Conservation (phyloP, 2,113 vertebrate genomes). For the Pedetes capensis region DNA sequence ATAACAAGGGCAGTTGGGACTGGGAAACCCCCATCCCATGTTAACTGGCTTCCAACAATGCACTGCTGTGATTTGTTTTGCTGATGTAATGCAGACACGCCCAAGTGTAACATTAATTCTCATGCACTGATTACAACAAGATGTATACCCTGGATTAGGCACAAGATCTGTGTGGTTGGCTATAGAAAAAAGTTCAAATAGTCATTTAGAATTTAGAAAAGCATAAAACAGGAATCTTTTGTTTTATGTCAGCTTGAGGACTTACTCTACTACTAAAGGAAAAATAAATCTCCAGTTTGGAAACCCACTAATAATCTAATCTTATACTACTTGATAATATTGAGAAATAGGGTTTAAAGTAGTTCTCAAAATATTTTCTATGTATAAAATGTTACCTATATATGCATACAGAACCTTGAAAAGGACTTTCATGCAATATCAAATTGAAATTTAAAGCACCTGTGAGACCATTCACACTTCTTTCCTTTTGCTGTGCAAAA, state of each 20-base stretch:
- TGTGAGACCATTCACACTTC: slow-evolving; percentile 17
- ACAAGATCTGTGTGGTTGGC: slow-evolving; percentile 85
- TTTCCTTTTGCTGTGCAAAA: slow-evolving; percentile 17
- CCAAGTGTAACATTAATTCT: slow-evolving; percentile 78
- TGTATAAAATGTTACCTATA: slow-evolving; percentile 4
- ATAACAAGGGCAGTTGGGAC: background rate
- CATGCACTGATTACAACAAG: slow-evolving; percentile 85
- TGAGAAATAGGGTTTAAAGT: slow-evolving; percentile 71
- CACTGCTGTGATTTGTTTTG: slow-evolving; percentile 89
- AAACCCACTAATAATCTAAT: background rate
- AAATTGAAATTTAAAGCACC: slow-evolving; percentile 18
- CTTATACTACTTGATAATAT: slow-evolving; percentile 36
- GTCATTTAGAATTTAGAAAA: slow-evolving; percentile 37
- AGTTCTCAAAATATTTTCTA: slow-evolving; percentile 61
- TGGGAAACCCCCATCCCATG: background rate
- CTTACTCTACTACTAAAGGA: background rate
- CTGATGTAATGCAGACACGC: slow-evolving; percentile 88
- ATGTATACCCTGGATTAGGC: slow-evolving; percentile 87
- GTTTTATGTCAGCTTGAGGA: slow-evolving; percentile 45
- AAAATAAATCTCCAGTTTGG: background rate
- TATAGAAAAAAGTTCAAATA: slow-evolving; percentile 49
- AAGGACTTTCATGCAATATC: slow-evolving; percentile 9
- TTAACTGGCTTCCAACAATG: background rate
- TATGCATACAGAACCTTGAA: background rate
- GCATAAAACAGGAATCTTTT: slow-evolving; percentile 36